These are phyloP conservation scores for Anhinga rufa DNA, from an alignment of 2,113 vertebrate genomes.

Conservation along the genomic window DNA sequence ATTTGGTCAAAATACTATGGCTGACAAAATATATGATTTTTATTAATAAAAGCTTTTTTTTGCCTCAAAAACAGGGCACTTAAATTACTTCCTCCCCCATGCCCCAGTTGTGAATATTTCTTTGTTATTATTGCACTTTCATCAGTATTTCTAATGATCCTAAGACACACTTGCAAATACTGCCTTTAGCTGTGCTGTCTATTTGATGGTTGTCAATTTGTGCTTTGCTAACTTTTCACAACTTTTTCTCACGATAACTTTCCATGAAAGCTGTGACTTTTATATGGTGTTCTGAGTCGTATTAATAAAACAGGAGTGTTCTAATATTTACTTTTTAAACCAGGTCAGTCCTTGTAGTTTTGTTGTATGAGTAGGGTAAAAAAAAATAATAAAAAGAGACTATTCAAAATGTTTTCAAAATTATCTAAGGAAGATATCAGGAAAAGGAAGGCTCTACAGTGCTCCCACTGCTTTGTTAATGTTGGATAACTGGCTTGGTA, in stretches of 20 bases:
- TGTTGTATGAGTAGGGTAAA: background rate
- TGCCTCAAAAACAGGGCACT: background rate
- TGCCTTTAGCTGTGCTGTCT: background rate
- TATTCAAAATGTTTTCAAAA: background rate
- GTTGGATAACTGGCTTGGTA: background rate
- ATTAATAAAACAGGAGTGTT: background rate
- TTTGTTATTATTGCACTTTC: background rate
- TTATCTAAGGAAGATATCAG: background rate
- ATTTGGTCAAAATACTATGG: background rate
- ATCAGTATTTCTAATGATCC: background rate
- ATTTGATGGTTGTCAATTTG: background rate
- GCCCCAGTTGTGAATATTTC: background rate
- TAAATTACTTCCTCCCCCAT: background rate
- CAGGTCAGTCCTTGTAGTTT: background rate
- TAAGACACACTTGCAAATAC: background rate
- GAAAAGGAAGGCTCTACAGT: background rate
- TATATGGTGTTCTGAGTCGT: background rate
- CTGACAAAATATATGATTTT: background rate
- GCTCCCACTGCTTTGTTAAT: background rate
- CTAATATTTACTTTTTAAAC: background rate
- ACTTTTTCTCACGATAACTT: background rate
- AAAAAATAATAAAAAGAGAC: background rate
- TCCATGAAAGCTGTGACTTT: background rate
- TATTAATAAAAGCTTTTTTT: background rate
- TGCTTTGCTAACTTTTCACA: background rate